Conservation (phyloP, 2,888 invertebrate species). For the Acleris sparsana region DNA sequence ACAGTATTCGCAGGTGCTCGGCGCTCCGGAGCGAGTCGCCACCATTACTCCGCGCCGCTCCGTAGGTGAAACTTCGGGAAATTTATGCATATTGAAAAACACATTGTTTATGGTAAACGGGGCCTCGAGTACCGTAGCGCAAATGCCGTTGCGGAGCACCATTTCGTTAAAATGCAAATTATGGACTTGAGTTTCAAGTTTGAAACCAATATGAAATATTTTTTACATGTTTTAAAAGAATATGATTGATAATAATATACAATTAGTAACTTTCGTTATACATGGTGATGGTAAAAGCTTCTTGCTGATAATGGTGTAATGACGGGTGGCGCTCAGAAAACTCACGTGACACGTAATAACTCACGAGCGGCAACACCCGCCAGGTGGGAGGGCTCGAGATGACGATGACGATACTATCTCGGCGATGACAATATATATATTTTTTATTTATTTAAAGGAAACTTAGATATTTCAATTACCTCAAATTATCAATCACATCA, state of each 20-base stretch:
- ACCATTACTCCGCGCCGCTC: constrained; percentile 41
- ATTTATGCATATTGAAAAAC: constrained; percentile 49
- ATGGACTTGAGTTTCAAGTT: constrained; percentile 25
- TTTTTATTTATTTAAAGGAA: too few species aligned
- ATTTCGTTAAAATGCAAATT: constrained; percentile 35
- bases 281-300: constrained; percentile 45
- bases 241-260: constrained; percentile 42
- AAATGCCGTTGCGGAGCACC: constrained; percentile 30
- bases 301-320: constrained; percentile 54
- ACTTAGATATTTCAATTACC: too few species aligned
- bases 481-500: too few species aligned
- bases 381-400: constrained; percentile 50
- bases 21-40: constrained; percentile 28
- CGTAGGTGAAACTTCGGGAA: constrained; percentile 44
- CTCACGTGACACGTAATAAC: constrained; percentile 55
- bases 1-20: constrained; percentile 48
- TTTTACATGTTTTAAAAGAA: constrained; percentile 2
- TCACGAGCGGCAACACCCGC: constrained; percentile 47
- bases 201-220: constrained; percentile 20
- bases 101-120: constrained; percentile 43
- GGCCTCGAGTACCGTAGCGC: constrained; percentile 30
- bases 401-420: constrained; percentile 54
- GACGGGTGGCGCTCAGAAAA: constrained; percentile 48
- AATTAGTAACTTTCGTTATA: constrained; percentile 53
- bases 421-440: constrained; percentile 27